Conservation (phyloP, 2,113 vertebrate species). For the Picathartes gymnocephalus region DNA sequence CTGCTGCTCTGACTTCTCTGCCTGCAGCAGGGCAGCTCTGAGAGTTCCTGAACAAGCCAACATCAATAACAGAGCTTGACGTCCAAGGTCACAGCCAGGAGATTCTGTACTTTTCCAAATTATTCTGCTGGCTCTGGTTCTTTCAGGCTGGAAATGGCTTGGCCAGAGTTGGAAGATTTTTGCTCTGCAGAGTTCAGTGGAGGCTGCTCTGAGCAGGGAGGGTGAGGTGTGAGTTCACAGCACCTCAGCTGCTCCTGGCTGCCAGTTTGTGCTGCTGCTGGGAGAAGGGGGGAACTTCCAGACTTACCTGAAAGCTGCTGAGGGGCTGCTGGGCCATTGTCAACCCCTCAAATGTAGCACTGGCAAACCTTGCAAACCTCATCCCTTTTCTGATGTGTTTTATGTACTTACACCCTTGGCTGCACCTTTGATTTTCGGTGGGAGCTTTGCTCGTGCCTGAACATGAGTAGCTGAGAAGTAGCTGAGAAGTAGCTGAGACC, state of each 20-base stretch:
- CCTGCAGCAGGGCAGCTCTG: not conserved
- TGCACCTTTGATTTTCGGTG: not conserved
- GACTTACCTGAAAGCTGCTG: not conserved
- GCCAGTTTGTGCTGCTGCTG: not conserved
- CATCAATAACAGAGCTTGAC: not conserved
- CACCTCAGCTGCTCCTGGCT: not conserved
- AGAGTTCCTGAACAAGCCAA: not conserved
- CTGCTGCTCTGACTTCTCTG: not conserved
- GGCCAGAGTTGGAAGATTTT: not conserved
- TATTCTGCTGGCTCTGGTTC: constrained; percentile 7
- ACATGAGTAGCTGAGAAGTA: not conserved
- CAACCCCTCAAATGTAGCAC: not conserved
- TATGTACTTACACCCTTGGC: not conserved
- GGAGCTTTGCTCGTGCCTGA: not conserved
- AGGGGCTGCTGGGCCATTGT: not conserved
- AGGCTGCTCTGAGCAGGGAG: not conserved
- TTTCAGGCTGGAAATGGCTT: constrained; percentile 12
- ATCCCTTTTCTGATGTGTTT: not conserved
- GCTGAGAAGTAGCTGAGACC: not conserved
- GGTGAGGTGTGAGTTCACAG: not conserved
- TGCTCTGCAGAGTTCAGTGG: not conserved
- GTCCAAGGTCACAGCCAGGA: not conserved
- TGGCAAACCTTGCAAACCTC: not conserved
- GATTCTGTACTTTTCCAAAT: constrained; percentile 37
- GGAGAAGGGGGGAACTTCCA: not conserved